Evolutionary conservation across 2,797 vertebrate species (phyloP), one percentile per base, ranked within the genome.

Genomic region (Brachyrhaphis roseni): DNA sequence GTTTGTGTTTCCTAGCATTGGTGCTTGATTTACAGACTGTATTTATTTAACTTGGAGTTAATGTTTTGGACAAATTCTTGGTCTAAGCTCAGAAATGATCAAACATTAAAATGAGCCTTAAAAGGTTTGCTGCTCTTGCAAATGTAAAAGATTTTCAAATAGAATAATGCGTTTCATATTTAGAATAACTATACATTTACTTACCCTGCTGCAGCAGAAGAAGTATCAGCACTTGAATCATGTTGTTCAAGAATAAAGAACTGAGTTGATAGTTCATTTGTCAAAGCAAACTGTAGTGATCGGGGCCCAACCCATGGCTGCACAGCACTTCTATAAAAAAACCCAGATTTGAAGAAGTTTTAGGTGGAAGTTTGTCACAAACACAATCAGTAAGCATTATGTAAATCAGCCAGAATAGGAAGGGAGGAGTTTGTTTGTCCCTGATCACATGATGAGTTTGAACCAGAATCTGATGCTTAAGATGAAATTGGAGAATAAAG

Each of bases 131-230:
- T 23, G 34, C 7, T 39, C 36, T 36, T 36, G 8, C 4, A 39
- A 12, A 18, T 62, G 31, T 18, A 36, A 62, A 62, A 36, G 23
- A 34, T 39, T 7, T 66, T 5, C 31, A 36, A 36, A 36, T 8
- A 41, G 64, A 26, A 8, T 23, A 8, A 6, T 10, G 18, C 3
- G 4, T 20, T 66, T 66, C 41, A 55, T 0, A 31, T 49, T 73
- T 49, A 47, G 47, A 68, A 0, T 72, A 70, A 77, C 64, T 26
- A 0, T 20, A 31, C 26, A 2, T 43, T 36, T 78, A 7, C 83
- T 82, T 81, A 92, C 89, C 84, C 76, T 68, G 5, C 6, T 4
- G 75, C 26, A 87, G 0, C 6, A 82, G 78, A 31, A 90, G 45
- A 76, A 85, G 16, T 59, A 87, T 8, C 64, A 89, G 55, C 20